Evolutionary conservation across 2,797 vertebrate species (phyloP).

Genomic region (Amblyopsis hoosieri): DNA sequence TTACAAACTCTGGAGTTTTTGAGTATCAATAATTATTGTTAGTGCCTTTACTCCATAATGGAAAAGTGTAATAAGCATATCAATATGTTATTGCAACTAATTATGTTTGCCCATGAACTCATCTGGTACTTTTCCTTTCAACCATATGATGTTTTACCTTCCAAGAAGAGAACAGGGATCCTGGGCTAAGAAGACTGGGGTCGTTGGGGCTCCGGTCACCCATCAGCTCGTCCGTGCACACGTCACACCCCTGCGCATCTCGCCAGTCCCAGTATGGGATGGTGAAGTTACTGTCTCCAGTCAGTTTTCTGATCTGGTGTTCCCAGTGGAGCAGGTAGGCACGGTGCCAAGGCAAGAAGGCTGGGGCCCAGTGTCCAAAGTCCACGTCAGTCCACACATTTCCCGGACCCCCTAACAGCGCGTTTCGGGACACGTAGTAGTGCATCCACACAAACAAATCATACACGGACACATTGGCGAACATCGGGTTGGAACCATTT

Average conservation of each 20-base stretch:
- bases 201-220: conserved; percentile 78
- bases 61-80: too few species aligned
- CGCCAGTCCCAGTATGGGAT: conserved; percentile 97
- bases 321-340: conserved; percentile 90
- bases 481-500: conserved; percentile 86
- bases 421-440: conserved; percentile 89
- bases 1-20: too few species aligned
- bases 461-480: conserved; percentile 82
- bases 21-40: too few species aligned
- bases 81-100: too few species aligned
- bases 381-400: conserved; percentile 86
- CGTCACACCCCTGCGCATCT: conserved; percentile 82
- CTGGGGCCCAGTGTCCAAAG: conserved; percentile 93
- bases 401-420: conserved; percentile 80
- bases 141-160: conserved; percentile 78
- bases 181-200: conserved; percentile 84
- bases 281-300: conserved; percentile 84
- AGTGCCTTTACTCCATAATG: too few species aligned
- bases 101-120: too few species aligned
- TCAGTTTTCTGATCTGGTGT: conserved; percentile 85
- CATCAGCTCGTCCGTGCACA: conserved; percentile 92
- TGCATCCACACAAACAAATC: conserved; percentile 97
- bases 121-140: background rate
- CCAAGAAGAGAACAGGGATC: conserved; percentile 93
- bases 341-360: conserved; percentile 92